Conservation (phyloP, 35 echinoderm and acorn worm species). For the Acanthaster planci region DNA sequence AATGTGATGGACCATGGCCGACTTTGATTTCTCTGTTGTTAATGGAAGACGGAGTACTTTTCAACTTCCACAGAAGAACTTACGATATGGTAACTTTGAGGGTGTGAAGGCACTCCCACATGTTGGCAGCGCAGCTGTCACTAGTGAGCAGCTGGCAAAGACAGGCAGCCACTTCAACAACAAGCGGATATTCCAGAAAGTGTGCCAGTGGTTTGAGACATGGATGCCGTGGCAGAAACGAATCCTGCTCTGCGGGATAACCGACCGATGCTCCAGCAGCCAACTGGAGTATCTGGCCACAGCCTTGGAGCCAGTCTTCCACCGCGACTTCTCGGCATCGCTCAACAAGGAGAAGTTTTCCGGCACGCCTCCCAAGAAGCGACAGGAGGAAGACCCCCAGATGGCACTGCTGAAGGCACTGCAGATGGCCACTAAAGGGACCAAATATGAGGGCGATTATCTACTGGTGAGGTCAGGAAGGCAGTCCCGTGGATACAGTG, state of each 20-base stretch:
- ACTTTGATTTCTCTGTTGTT: conserved; percentile 6
- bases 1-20: not conserved
- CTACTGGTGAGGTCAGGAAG: not conserved
- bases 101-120: conserved; percentile 27
- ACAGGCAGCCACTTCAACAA: conserved; percentile 49
- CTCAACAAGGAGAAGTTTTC: conserved; percentile 70
- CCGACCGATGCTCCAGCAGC: conserved; percentile 65
- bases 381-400: not conserved
- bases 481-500: not conserved
- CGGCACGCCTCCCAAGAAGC: conserved; percentile 28
- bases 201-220: conserved; percentile 88
- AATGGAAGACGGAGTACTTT: not conserved
- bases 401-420: conserved; percentile 17
- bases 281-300: conserved; percentile 91
- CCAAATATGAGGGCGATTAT: conserved; percentile 4
- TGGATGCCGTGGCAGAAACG: conserved; percentile 92
- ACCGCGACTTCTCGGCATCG: conserved; percentile 78
- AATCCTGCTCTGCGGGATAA: conserved; percentile 80
- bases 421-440: conserved; percentile 38
- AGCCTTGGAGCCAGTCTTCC: conserved; percentile 93
- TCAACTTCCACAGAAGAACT: conserved; percentile 6
- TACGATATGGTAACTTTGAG: conserved; percentile 62
- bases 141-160: conserved; percentile 35
- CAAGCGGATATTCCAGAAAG: conserved; percentile 70
- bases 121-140: conserved; percentile 30